Conservation (phyloP, 2,113 vertebrate genomes). For the Labeo rohita region DNA sequence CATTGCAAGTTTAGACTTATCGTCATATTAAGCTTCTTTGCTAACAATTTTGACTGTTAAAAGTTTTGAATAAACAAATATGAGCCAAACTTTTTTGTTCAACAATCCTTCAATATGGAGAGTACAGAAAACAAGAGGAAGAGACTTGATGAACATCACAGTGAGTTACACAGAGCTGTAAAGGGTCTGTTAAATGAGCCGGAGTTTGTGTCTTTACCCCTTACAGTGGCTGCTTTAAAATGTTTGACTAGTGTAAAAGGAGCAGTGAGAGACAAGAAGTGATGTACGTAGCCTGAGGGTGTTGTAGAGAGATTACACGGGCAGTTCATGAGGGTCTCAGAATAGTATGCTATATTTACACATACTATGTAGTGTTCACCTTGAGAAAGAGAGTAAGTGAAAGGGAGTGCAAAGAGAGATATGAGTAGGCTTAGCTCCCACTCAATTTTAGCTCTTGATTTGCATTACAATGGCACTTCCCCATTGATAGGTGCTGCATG, state of each 20-base stretch:
- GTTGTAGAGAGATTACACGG: conserved; percentile 22
- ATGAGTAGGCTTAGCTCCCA: conserved; percentile 63
- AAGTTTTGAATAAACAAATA: neutral
- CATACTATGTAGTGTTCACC: conserved; percentile 3
- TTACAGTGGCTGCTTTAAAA: neutral
- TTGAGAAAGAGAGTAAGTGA: conserved; percentile 24
- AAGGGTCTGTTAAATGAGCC: conserved; percentile 4
- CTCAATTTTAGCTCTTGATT: conserved; percentile 64
- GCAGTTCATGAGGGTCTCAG: neutral
- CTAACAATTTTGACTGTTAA: neutral
- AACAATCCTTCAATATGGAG: neutral
- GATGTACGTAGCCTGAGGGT: neutral
- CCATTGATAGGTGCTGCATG: conserved; percentile 58
- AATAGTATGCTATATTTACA: conserved; percentile 16
- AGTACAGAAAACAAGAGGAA: neutral
- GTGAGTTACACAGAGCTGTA: neutral
- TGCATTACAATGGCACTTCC: conserved; percentile 61
- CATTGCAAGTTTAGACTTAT: neutral
- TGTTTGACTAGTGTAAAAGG: neutral
- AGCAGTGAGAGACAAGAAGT: neutral
- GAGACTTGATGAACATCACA: neutral
- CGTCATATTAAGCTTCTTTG: neutral
- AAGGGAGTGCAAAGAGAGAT: conserved; percentile 34
- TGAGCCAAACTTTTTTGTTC: neutral
- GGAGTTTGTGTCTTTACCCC: conserved; percentile 3